These are phyloP conservation scores for Odontomyia ornata DNA, from an alignment of 2,888 invertebrate genomes.

Conservation along the genomic window DNA sequence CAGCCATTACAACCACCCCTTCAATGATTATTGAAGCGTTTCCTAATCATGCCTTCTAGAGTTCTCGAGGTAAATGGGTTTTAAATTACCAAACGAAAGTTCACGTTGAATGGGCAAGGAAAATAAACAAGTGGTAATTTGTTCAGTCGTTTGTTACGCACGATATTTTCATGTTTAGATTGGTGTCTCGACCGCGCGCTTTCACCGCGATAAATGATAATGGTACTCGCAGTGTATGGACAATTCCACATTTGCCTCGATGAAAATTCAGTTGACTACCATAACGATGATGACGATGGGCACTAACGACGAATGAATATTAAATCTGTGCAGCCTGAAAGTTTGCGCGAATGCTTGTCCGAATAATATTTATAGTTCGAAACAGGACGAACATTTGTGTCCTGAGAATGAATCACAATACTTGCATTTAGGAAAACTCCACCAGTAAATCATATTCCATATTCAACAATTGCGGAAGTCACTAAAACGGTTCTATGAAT, in stretches of 20 bases:
- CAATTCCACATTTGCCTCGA: constrained; percentile 1
- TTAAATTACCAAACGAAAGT: constrained; percentile 31
- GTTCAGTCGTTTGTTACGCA: constrained; percentile 36
- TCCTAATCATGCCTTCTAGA: background rate
- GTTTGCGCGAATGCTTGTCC: no score
- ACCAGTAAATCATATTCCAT: no score
- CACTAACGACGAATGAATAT: background rate
- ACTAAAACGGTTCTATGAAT: no score
- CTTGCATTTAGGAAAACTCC: no score
- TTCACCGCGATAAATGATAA: background rate
- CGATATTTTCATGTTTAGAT: constrained; percentile 14
- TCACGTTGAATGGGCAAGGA: constrained; percentile 1
- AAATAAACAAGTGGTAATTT: constrained; percentile 36
- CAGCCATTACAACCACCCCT: background rate
- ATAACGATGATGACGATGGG: background rate
- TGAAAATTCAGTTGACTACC: constrained; percentile 10
- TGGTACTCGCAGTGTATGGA: background rate
- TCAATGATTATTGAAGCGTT: constrained; percentile 20
- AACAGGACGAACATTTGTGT: no score
- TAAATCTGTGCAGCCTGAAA: no score
- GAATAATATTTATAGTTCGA: no score
- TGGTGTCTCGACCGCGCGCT: background rate
- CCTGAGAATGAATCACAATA: no score
- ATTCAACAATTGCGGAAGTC: no score
- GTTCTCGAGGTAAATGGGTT: constrained; percentile 20